Evolutionary conservation across 2,113 vertebrate species (phyloP), one percentile per base, ranked within the genome.

Genomic region (Columba janthina): DNA sequence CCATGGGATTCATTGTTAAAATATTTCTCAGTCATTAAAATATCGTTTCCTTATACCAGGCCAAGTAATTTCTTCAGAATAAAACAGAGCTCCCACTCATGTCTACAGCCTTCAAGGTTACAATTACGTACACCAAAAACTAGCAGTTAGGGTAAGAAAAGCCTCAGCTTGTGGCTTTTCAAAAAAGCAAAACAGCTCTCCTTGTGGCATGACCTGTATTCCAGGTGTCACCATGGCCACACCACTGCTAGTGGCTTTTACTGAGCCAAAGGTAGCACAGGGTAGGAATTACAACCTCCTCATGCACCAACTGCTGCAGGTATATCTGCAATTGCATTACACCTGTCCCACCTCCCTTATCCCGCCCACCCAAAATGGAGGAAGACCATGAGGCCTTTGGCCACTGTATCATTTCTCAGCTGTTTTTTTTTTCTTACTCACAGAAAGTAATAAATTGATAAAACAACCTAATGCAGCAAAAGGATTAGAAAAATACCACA

Each of bases 251-350:
- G 25, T 16, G 29, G 28, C 44, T 70, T 57, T 66, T 36, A 57
- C 9, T 10, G 4, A 20, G 46, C 13, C 70, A 22, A 2, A 0
- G 3, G 32, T 29, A 88, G 64, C 12, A 38, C 8, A 2, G 3
- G 3, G 10, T 15, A 34, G 34, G 36, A 86, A 82, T 51, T n/a
- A 66, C 8, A 56, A 22, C 17, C 6, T 22, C 42, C 15, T 18
- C 22, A 29, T 2, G 3, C 24, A 61, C 8, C 44, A 40, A 24
- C 32, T 26, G 15, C 10, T 72, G 64, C 50, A n/a, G 56, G 11
- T 38, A 5, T 16, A 60, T 15, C 13, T 87, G 48, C 48, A 91
- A 11, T 15, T 48, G 26, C 36, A 25, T n/a, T 17, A 9, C 7
- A 24, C 51, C 25, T 26, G 44, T 18, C 44, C 44, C 44, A 46